Evolutionary conservation across 2,113 vertebrate species (phyloP).

Genomic region (Bagarius yarrelli): DNA sequence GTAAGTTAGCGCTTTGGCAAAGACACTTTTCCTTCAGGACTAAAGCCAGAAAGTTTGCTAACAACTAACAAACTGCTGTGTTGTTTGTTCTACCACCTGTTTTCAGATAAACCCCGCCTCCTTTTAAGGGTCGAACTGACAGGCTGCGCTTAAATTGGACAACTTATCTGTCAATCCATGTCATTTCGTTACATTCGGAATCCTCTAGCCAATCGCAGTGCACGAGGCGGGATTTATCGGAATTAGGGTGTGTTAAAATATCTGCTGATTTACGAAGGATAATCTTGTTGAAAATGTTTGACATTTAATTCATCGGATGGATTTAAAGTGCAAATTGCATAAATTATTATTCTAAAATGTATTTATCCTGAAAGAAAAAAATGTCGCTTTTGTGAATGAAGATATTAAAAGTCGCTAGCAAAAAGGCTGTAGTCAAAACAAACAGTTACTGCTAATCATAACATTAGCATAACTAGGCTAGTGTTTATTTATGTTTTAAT

Average conservation of each 20-base stretch:
- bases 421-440: constrained; percentile 16
- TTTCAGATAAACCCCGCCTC: neutral
- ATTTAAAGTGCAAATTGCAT: neutral
- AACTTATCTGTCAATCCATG: neutral
- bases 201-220: neutral
- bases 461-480: neutral
- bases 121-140: too few species aligned
- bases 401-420: neutral
- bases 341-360: neutral
- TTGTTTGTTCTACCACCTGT: neutral
- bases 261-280: neutral
- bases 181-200: too few species aligned
- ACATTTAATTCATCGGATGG: neutral
- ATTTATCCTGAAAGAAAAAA: neutral
- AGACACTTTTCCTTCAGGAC: constrained; percentile 6
- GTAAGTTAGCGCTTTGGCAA: constrained; percentile 18
- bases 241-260: neutral
- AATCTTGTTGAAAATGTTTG: neutral
- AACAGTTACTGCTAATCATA: constrained; percentile 16
- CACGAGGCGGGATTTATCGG: neutral
- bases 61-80: constrained; percentile 22
- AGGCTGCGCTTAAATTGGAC: neutral
- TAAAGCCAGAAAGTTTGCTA: constrained; percentile 40
- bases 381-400: neutral
- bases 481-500: too few species aligned